Evolutionary conservation across 2,888 invertebrate species (phyloP).

Genomic region (Apamea sordens): DNA sequence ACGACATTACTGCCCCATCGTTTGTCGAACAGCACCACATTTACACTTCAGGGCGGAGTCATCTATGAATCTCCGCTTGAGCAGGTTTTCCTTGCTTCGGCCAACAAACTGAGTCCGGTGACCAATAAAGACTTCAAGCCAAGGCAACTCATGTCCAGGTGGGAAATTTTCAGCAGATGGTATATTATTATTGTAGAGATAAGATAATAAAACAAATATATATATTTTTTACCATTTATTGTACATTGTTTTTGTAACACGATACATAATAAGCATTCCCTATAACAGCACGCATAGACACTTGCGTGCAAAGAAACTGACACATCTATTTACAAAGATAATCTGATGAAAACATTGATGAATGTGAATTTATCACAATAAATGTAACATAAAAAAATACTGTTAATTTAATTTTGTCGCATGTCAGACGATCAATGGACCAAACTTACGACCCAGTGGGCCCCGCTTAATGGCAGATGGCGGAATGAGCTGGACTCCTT

Average conservation of each 20-base stretch:
- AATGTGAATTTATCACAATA: not conserved
- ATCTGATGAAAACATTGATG: not conserved
- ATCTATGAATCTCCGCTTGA: not conserved
- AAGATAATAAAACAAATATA: slow-evolving; percentile 28
- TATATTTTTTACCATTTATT: slow-evolving; percentile 82
- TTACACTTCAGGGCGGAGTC: not conserved
- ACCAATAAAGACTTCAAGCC: not conserved
- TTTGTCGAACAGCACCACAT: not conserved
- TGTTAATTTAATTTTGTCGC: too few species aligned
- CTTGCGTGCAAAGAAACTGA: slow-evolving; percentile 67
- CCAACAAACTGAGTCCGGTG: not conserved
- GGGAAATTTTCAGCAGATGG: not conserved
- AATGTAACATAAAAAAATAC: not conserved
- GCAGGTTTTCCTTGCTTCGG: not conserved
- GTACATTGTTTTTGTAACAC: slow-evolving; percentile 86
- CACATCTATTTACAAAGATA: slow-evolving; percentile 33
- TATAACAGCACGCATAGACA: slow-evolving; percentile 80
- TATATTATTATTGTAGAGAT: not conserved
- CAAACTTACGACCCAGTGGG: too few species aligned
- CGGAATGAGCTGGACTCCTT: too few species aligned
- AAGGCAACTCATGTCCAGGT: not conserved
- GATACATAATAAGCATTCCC: slow-evolving; percentile 84
- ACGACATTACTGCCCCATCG: not conserved
- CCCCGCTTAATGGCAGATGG: too few species aligned
- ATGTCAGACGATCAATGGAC: too few species aligned